A percentile compares a stretch with the other conserved stretches of the same genome.
phyloP scores from a whole-genome alignment of 35 echinoderm and acorn worm species.

The Ophiothrix spiculata region DNA sequence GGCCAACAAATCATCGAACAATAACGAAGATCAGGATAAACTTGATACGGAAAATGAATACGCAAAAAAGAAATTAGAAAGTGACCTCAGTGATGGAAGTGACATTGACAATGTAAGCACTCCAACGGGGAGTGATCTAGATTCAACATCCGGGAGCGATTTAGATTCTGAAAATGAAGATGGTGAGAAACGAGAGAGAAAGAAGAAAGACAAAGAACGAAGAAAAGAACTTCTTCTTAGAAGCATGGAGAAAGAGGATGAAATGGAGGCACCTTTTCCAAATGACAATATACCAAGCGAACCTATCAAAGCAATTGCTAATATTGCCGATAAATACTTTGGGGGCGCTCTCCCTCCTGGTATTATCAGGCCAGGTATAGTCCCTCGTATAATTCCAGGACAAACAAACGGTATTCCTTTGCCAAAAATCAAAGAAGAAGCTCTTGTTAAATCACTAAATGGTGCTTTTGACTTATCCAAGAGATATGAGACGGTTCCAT shows the following conservation, averaged over 20 bases:
- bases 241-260: background rate
- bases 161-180: conserved; percentile 63
- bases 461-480: conserved; percentile 59
- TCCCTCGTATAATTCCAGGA: background rate
- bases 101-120: conserved; percentile 74
- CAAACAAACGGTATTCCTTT: background rate
- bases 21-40: background rate
- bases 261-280: background rate
- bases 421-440: conserved; percentile 1
- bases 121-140: conserved; percentile 66
- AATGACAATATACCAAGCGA: conserved; percentile 39
- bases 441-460: conserved; percentile 27
- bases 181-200: conserved; percentile 8
- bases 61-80: conserved; percentile 40
- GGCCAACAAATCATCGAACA: background rate
- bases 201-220: background rate
- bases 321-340: conserved; percentile 77
- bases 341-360: conserved; percentile 10
- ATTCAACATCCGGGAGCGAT: conserved; percentile 71
- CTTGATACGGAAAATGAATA: background rate
- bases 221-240: background rate
- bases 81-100: conserved; percentile 66
- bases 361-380: background rate
- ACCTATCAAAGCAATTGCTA: conserved; percentile 77
- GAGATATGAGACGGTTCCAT: background rate